These are phyloP conservation scores for Eupithecia pulchellata DNA, from an alignment of 2,888 invertebrate species.

Conservation along the genomic window DNA sequence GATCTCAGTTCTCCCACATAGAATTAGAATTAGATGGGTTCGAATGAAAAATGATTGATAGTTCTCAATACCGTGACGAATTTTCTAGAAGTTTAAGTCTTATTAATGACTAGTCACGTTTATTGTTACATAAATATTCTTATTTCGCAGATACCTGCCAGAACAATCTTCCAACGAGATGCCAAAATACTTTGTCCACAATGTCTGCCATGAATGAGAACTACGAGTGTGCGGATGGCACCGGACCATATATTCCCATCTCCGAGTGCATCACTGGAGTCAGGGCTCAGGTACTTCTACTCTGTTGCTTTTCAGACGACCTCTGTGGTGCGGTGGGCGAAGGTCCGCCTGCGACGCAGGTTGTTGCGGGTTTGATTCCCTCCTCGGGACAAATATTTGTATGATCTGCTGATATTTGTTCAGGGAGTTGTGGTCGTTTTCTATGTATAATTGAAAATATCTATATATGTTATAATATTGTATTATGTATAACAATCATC, in stretches of 20 bases:
- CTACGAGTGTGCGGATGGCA: slow-evolving; percentile 56
- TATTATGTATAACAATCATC: too few species aligned
- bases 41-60: neutral
- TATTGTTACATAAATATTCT: neutral
- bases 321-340: too few species aligned
- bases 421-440: too few species aligned
- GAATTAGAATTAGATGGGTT: too few species aligned
- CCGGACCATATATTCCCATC: slow-evolving; percentile 96
- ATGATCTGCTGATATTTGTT: too few species aligned
- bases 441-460: too few species aligned
- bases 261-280: slow-evolving; percentile 96
- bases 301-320: neutral
- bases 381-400: too few species aligned
- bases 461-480: too few species aligned
- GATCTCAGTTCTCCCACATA: too few species aligned
- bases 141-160: slow-evolving; percentile 1
- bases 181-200: slow-evolving; percentile 52
- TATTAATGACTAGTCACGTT: neutral
- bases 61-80: neutral
- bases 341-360: too few species aligned
- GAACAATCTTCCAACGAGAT: slow-evolving; percentile 29
- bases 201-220: slow-evolving; percentile 56
- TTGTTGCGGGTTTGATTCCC: too few species aligned
- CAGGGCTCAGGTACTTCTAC: slow-evolving; percentile 73
- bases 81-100: neutral